phyloP scores from a whole-genome alignment of 2,113 vertebrate genomes.

The Nothocercus nigrocapillus region DNA sequence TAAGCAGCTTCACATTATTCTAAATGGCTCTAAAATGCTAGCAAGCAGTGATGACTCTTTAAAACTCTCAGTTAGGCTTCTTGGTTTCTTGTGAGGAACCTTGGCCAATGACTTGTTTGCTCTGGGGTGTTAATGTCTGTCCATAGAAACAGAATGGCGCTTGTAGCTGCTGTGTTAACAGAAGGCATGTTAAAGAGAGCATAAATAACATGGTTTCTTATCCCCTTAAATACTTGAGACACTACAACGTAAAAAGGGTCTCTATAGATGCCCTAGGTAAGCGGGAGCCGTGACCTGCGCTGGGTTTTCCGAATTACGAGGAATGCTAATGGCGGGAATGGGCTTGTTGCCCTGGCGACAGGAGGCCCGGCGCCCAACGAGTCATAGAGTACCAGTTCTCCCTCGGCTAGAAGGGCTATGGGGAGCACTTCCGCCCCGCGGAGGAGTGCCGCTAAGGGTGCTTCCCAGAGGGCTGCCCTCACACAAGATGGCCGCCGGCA shows the following conservation, averaged over 20 bases:
- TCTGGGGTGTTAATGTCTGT: background rate
- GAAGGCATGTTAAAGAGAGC: background rate
- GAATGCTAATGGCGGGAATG: too few relatives aligned
- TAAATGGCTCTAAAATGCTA: background rate
- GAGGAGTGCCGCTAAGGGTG: background rate
- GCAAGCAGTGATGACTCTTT: background rate
- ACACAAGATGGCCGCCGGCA: background rate
- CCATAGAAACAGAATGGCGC: too few relatives aligned
- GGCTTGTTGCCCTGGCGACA: background rate
- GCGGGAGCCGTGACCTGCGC: background rate
- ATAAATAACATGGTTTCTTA: background rate
- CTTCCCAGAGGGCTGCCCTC: background rate
- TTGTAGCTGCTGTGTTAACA: background rate
- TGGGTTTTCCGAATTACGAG: rapidly evolving
- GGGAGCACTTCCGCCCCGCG: rapidly evolving
- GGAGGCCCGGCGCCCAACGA: background rate
- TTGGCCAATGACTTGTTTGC: background rate
- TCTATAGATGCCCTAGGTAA: rapidly evolving
- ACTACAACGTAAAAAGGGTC: rapidly evolving
- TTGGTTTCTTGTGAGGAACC: background rate
- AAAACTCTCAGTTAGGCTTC: rapidly evolving
- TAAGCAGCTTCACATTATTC: background rate
- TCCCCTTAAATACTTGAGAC: background rate
- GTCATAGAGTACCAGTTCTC: rapidly evolving
- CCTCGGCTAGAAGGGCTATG: background rate